Conservation (phyloP, 2,113 vertebrate species). For the Heliornis fulica region DNA sequence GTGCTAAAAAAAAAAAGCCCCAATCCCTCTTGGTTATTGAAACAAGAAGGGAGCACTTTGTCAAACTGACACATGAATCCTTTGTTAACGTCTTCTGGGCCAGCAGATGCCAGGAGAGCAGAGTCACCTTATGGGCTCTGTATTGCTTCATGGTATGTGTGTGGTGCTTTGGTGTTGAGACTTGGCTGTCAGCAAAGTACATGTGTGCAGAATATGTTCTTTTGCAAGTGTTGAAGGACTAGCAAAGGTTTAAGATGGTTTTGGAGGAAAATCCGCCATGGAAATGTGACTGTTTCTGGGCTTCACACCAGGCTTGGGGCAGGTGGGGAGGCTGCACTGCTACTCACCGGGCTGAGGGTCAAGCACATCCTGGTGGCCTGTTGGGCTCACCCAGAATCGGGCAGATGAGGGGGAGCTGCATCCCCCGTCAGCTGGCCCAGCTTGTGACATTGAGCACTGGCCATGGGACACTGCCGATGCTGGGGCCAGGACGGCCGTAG, state of each 20-base stretch:
- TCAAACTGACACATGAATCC: slow-evolving; percentile 27
- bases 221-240: neutral
- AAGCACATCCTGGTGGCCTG: too few relatives aligned
- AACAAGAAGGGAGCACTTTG: slow-evolving; percentile 33
- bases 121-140: neutral
- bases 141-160: neutral
- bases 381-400: too few relatives aligned
- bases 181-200: neutral
- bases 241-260: neutral
- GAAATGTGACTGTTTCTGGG: neutral
- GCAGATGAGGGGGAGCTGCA: too few relatives aligned
- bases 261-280: neutral
- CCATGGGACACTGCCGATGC: neutral
- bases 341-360: neutral
- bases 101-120: neutral
- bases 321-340: too few relatives aligned
- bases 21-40: slow-evolving; percentile 28
- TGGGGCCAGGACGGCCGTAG: neutral
- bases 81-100: neutral
- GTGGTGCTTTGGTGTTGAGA: neutral
- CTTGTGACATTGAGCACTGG: rapidly evolving
- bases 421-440: neutral
- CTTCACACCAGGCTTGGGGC: neutral
- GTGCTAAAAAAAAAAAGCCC: neutral
- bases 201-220: neutral